phyloP scores from a whole-genome alignment of 2,888 invertebrate genomes.

The Dysmachus trigonus region DNA sequence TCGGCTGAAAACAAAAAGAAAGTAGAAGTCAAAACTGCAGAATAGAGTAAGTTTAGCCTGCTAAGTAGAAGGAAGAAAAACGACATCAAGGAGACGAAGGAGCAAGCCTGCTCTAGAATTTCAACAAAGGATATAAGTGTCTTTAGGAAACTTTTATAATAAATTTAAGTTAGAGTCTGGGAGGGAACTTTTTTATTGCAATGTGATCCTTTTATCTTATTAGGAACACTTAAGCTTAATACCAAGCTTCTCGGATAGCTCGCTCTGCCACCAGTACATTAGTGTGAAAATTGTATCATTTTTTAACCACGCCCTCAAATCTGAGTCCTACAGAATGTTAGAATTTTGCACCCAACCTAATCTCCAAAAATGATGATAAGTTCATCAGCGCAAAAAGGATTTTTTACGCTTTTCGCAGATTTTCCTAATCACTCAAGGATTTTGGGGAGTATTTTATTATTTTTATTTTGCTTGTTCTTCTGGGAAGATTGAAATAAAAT shows the following conservation, averaged over 20 bases:
- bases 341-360: background rate
- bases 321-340: background rate
- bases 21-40: constrained; percentile 28
- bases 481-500: background rate
- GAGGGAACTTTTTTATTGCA: constrained; percentile 33
- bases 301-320: background rate
- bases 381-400: constrained; percentile 10
- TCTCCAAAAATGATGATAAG: background rate
- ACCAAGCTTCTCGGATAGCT: constrained; percentile 37
- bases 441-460: background rate
- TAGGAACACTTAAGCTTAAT: constrained; percentile 47
- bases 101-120: constrained; percentile 30
- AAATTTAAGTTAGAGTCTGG: constrained; percentile 46
- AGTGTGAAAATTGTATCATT: constrained; percentile 23
- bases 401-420: background rate
- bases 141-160: constrained; percentile 47
- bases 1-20: constrained; percentile 27
- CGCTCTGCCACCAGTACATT: constrained; percentile 4
- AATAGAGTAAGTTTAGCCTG: constrained; percentile 36
- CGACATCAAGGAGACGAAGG: background rate
- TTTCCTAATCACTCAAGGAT: background rate
- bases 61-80: constrained; percentile 16
- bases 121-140: constrained; percentile 46
- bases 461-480: background rate
- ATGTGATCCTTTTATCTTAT: constrained; percentile 48